Evolutionary conservation across 2,888 invertebrate species (phyloP), one percentile per base, ranked within the genome.

Genomic region (Mythimna pallens): DNA sequence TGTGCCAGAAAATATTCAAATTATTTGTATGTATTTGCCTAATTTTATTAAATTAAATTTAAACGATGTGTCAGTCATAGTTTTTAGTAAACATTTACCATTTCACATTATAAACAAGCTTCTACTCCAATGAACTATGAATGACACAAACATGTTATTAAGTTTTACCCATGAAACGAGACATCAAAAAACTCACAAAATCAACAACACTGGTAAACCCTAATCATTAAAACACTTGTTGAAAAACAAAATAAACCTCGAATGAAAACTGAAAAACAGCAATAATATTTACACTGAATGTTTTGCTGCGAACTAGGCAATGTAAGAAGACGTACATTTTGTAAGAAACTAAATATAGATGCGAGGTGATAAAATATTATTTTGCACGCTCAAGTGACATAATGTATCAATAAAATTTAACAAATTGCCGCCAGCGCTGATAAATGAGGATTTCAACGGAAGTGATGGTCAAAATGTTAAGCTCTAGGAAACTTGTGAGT

Each of bases 381-480:
- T 83, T 77, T 59, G 58, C 84, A 75, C 70, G 81, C 76, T 63
- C 70, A 34, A 80, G 69, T 74, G 81, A 73, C 69, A 86, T 81
- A 63, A 74, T 58, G 73, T 73, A 71, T 82, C 79, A 83, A 80
- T 86, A 86, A 86, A 86, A 77, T 40, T 22, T 70, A 54, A 82
- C 83, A 74, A 74, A 81, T 81, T 63, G 65, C 83, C 43, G 5
- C 65, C 12, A 69, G 70, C 69, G 75, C 79, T 79, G 81, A 79
- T 65, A 70, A 82, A 81, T 59, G 75, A 70, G 68, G 73, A 36
- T 17, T 73, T 80, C 57, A 61, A 20, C 64, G 64, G 82, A 73
- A 78, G 61, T 62, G 73, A 57, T 54, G 73, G 58, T 68, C 59
- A 65, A 70, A 43, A 62, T 68, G 30, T 64, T 59, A 69, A 47